Conservation (phyloP, 1,140 invertebrate species). For the Apolygus lucorum region DNA sequence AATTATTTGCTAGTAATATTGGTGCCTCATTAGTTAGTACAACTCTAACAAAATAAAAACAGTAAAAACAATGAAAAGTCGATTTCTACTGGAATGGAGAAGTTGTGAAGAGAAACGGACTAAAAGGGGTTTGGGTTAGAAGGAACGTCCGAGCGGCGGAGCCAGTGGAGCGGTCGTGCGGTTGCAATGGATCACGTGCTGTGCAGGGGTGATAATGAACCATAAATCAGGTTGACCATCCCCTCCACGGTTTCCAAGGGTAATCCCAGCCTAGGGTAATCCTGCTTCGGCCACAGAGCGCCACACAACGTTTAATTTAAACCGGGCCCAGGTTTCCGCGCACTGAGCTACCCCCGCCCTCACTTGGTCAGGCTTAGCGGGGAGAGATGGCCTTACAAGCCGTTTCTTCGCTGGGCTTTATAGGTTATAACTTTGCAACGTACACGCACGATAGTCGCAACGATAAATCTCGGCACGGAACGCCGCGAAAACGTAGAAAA, state of each 20-base stretch:
- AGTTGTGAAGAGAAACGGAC: no score
- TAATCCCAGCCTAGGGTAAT: conserved; percentile 11
- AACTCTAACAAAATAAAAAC: no score
- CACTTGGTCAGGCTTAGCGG: no score
- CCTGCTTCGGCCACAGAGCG: conserved; percentile 2
- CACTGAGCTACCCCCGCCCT: no score
- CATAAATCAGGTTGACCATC: conserved; percentile 16
- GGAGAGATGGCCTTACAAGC: no score
- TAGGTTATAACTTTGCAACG: not conserved
- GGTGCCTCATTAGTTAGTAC: no score
- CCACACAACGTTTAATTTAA: conserved; percentile 11
- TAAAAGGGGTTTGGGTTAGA: not conserved
- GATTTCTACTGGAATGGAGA: no score
- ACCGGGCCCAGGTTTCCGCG: conserved; percentile 5
- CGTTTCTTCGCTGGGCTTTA: no score
- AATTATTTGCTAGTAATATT: no score
- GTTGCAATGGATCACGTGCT: conserved; percentile 8
- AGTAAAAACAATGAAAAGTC: no score
- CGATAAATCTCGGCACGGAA: not conserved
- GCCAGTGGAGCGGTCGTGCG: not conserved
- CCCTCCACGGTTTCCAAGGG: conserved; percentile 5
- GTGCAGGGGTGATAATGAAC: conserved; percentile 12
- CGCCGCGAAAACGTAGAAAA: no score
- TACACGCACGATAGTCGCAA: not conserved
- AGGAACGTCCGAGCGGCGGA: not conserved